phyloP scores from a whole-genome alignment of 2,888 invertebrate species.

The Chromoteleia sp. region DNA sequence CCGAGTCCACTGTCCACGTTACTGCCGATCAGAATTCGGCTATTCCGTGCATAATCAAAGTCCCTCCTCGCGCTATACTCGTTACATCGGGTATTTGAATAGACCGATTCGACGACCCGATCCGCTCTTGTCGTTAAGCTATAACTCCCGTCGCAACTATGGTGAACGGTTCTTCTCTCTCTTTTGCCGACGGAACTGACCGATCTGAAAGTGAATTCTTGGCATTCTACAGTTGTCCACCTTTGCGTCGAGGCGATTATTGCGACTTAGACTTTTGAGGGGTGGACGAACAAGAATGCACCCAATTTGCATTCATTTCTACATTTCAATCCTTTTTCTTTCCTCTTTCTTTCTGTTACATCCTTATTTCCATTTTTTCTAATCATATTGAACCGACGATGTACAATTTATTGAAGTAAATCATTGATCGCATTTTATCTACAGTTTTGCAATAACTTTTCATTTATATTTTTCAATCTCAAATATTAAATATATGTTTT shows the following conservation, averaged over 20 bases:
- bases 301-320: conserved; percentile 33
- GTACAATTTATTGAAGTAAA: too few relatives aligned
- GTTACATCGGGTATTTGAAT: conserved; percentile 77
- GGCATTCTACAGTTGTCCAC: conserved; percentile 72
- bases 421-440: too few relatives aligned
- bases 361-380: not conserved
- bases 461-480: too few relatives aligned
- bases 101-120: conserved; percentile 78
- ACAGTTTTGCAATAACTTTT: too few relatives aligned
- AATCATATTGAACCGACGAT: too few relatives aligned
- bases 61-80: conserved; percentile 81
- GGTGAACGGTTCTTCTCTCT: conserved; percentile 80
- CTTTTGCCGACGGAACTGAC: conserved; percentile 82
- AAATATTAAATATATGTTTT: too few relatives aligned
- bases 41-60: conserved; percentile 81
- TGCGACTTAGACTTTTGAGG: conserved; percentile 41
- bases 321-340: not conserved
- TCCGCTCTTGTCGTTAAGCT: conserved; percentile 78
- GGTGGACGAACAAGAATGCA: conserved; percentile 45
- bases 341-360: not conserved
- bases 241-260: conserved; percentile 45
- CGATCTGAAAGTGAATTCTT: conserved; percentile 83
- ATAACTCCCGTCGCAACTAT: conserved; percentile 81
- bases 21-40: conserved; percentile 81
- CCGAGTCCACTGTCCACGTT: conserved; percentile 83